Evolutionary conservation across 2,797 vertebrate species (phyloP).

Genomic region (Pipistrellus pipistrellus): DNA sequence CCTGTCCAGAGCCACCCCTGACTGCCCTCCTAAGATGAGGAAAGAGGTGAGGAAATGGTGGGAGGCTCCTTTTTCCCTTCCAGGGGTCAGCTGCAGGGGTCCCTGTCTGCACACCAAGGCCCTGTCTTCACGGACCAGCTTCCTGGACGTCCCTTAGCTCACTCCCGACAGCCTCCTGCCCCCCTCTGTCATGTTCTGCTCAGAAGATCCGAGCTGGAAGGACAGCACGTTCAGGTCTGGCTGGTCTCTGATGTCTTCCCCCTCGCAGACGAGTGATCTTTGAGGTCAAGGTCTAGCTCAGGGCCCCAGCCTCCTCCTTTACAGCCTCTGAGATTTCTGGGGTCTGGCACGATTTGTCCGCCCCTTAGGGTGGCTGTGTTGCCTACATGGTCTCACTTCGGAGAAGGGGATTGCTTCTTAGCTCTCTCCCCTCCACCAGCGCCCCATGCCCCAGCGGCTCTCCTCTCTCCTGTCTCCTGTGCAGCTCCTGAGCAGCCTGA

Average conservation of each 20-base stretch:
- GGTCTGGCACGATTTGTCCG: neutral
- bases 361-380: neutral
- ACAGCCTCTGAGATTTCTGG: neutral
- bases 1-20: slow-evolving; percentile 94
- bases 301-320: neutral
- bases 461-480: neutral
- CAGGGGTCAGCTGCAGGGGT: neutral
- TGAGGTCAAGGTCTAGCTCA: neutral
- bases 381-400: neutral
- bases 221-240: neutral
- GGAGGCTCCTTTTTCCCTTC: neutral
- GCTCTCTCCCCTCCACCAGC: neutral
- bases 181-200: neutral
- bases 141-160: neutral
- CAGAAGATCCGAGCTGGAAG: neutral
- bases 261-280: neutral
- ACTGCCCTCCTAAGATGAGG: slow-evolving; percentile 94
- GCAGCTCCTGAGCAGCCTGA: slow-evolving; percentile 95
- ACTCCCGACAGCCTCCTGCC: neutral
- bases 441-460: neutral
- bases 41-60: slow-evolving; percentile 91
- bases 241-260: neutral
- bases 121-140: neutral
- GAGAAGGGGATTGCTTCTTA: neutral
- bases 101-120: neutral